These are phyloP conservation scores for Genyomyrus donnyi DNA, from an alignment of 2,113 vertebrate genomes.

Conservation along the genomic window DNA sequence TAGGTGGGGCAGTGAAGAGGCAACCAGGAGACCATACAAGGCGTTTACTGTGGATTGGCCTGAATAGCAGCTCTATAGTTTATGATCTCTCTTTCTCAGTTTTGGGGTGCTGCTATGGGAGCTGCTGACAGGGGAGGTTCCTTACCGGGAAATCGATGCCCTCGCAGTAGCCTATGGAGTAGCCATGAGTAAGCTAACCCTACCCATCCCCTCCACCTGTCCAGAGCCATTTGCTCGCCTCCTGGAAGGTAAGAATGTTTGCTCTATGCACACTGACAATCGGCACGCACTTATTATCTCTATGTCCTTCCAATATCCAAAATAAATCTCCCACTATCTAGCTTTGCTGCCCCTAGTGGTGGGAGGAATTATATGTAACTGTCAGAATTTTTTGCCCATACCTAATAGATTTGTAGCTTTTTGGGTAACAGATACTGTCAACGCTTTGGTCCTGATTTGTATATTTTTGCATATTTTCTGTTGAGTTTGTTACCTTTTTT, in stretches of 20 bases:
- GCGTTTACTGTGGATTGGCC: neutral
- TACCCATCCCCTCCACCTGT: constrained; percentile 82
- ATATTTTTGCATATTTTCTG: neutral
- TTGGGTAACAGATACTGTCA: neutral
- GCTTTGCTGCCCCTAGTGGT: neutral
- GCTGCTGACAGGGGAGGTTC: constrained; percentile 83
- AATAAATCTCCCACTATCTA: neutral
- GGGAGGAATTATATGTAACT: neutral
- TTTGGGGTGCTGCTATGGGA: constrained; percentile 89
- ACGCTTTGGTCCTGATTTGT: neutral
- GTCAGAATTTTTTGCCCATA: neutral
- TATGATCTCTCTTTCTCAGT: constrained; percentile 44
- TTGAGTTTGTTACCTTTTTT: neutral
- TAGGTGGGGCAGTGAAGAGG: neutral
- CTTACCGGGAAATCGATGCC: constrained; percentile 82
- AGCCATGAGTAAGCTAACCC: constrained; percentile 85
- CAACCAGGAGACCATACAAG: neutral
- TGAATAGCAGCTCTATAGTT: neutral
- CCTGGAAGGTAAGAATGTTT: constrained; percentile 64
- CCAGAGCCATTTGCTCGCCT: constrained; percentile 81
- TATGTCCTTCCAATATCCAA: neutral
- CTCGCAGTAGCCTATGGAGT: constrained; percentile 84
- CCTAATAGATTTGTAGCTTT: neutral
- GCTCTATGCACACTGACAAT: neutral
- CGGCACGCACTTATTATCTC: neutral